Base-by-base conservation (phyloP, 1,140 invertebrate genomes). In the Lineus longissimus region DNA sequence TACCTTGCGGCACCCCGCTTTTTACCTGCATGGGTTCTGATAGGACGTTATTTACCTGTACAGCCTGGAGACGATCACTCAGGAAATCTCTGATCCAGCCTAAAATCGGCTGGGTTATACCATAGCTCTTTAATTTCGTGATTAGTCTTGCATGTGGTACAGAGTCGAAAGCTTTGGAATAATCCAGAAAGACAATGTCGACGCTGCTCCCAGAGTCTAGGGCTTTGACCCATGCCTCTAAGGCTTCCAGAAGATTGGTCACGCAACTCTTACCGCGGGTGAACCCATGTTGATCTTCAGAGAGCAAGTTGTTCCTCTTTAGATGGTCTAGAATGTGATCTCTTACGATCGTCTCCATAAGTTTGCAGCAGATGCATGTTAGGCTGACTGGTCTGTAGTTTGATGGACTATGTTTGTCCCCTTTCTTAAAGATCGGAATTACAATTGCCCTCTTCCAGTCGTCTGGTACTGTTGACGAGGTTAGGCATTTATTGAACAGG, bases 1-100 rank as follows among this genome's bases (percentile, higher is more conserved):
- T 63, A 15, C 66, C 66, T 51, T 68, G 64, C 15, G 66, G 59
- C 19, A 68, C 66, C 17, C 64, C 58, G 22, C 56, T 61, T 17
- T n/a, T 9, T 13, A 65, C 59, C 6, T 22, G 19, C 31, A 33
- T 17, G 29, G 25, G 45, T 6, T 31, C 30, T 36, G 63, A 65
- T 2, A 41, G 1, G 51, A 43, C 31, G 41, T 23, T 15, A 36
- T 36, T 36, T 36, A 36, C 33, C 4, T 15, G 33, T 36, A 36
- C 33, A 7, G 4, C 6, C 15, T 36, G 33, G 6, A 4, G 33
- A 36, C 33, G 33, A 4, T 36, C 6, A 4, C 6, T 36, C 33
- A 36, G 33, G 15, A 36, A 36, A 36, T 36, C 33, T 36, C 33
- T 36, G 15, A 36, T 36, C 33, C 33, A 36, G 15, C 33, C 33